A percentile compares a stretch with the other conserved stretches of the same genome.
These are phyloP conservation scores for Cotesia congregata DNA, from an alignment of 2,888 invertebrate genomes.

Conservation along the genomic window DNA sequence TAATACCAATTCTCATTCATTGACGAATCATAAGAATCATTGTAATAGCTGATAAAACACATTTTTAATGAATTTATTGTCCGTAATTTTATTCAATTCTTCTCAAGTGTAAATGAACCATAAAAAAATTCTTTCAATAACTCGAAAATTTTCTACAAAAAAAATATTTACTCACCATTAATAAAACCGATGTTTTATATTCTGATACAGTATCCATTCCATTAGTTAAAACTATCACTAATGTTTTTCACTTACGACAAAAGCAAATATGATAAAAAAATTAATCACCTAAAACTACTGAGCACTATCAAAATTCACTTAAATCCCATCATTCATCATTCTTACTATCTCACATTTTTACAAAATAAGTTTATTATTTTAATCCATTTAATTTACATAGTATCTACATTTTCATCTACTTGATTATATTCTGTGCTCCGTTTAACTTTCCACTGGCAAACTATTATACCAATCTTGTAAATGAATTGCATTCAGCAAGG, in stretches of 20 bases:
- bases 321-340: slow-evolving; percentile 37
- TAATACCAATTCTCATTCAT: too few relatives aligned
- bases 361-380: not conserved
- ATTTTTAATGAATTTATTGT: too few relatives aligned
- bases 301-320: slow-evolving; percentile 43
- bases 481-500: slow-evolving; percentile 25
- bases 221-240: slow-evolving; percentile 19
- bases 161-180: slow-evolving; percentile 21
- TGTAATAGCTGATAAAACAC: too few relatives aligned
- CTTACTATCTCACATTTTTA: slow-evolving; percentile 9
- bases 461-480: slow-evolving; percentile 30
- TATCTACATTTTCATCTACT: slow-evolving; percentile 22
- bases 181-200: slow-evolving; percentile 3
- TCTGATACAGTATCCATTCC: slow-evolving; percentile 21
- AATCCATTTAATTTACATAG: not conserved
- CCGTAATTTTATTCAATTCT: too few relatives aligned
- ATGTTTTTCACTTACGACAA: slow-evolving; percentile 24
- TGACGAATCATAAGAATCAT: too few relatives aligned
- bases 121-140: not conserved
- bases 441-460: slow-evolving; percentile 19
- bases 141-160: not conserved
- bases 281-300: slow-evolving; percentile 32
- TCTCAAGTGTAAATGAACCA: not conserved
- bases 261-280: slow-evolving; percentile 24
- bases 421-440: slow-evolving; percentile 29